Evolutionary conservation across 1,140 invertebrate genomes (phyloP).

Genomic region (Heliconius hermathena): DNA sequence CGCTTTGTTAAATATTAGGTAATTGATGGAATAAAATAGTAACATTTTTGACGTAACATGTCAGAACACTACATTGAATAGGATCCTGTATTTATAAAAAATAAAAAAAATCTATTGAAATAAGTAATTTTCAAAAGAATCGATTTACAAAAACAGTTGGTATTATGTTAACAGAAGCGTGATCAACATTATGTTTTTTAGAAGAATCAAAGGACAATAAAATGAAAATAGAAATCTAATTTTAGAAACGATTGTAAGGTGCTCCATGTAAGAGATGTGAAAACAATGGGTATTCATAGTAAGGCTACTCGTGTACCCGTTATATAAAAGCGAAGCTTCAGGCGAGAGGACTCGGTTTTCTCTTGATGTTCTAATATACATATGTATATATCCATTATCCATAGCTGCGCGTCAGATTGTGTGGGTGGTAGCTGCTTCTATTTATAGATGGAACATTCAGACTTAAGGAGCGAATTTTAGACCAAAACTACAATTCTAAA

Average conservation of each 20-base stretch:
- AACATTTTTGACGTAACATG: not conserved
- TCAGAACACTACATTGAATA: too few species aligned
- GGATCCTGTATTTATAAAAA: too few species aligned
- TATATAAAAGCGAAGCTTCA: slow-evolving; percentile 21
- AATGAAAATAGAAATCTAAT: not conserved
- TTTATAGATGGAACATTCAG: slow-evolving; percentile 28
- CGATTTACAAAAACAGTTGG: too few species aligned
- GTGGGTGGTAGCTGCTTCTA: slow-evolving; percentile 35
- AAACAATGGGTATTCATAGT: slow-evolving; percentile 8
- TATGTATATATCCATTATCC: not conserved
- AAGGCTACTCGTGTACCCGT: slow-evolving; percentile 16
- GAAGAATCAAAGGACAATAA: not conserved
- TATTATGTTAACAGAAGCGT: too few species aligned
- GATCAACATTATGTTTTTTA: not conserved
- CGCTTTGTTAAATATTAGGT: too few species aligned
- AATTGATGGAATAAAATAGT: not conserved
- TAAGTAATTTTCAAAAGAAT: too few species aligned
- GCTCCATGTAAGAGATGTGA: not conserved
- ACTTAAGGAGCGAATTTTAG: slow-evolving; percentile 15
- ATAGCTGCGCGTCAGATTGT: slow-evolving; percentile 4
- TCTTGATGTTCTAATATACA: slow-evolving; percentile 8
- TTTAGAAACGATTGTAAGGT: not conserved
- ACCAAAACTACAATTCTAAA: not conserved
- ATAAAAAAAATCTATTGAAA: too few species aligned
- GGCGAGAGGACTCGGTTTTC: slow-evolving; percentile 15